A percentile compares a stretch with the other conserved stretches of the same genome.
These are phyloP conservation scores for Drosophila virilis DNA, from an alignment of 1,140 invertebrate species.

Conservation along the genomic window DNA sequence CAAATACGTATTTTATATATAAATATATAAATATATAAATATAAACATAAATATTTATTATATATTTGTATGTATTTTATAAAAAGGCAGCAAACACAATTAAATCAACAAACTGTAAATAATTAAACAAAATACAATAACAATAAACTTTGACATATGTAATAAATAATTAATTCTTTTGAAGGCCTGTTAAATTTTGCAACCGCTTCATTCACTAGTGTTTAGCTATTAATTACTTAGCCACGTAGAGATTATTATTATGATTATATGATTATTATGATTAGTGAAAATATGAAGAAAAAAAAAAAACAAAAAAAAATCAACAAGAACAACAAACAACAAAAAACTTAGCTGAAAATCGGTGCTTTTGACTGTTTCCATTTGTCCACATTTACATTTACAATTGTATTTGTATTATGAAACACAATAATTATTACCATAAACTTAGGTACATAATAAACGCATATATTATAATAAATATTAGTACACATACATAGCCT, in stretches of 20 bases:
- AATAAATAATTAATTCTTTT: constrained; percentile 27
- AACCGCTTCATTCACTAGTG: constrained; percentile 49
- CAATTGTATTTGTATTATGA: constrained; percentile 79
- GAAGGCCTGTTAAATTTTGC: constrained; percentile 48
- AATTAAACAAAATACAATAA: constrained; percentile 15
- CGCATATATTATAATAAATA: constrained; percentile 33
- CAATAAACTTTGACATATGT: constrained; percentile 8
- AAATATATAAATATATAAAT: constrained; percentile 77
- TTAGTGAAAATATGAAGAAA: constrained; percentile 45
- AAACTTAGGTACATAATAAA: constrained; percentile 45
- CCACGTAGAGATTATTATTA: constrained; percentile 68
- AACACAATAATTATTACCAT: constrained; percentile 56
- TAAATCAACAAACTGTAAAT: constrained; percentile 50
- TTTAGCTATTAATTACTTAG: constrained; percentile 63
- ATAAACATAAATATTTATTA: constrained; percentile 49
- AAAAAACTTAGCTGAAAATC: constrained; percentile 84
- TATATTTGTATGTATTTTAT: constrained; percentile 78
- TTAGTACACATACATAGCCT: constrained; percentile 38
- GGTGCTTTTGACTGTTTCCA: constrained; percentile 84
- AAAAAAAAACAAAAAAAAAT: constrained; percentile 41
- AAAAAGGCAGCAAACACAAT: constrained; percentile 32
- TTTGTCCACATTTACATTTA: constrained; percentile 83
- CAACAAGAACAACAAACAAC: constrained; percentile 43
- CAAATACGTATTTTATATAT: constrained; percentile 78
- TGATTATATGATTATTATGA: constrained; percentile 68